A percentile compares a stretch with the other conserved stretches of the same genome.
Conservation (phyloP, 2,113 vertebrate species). For the Emydura subglobosa region DNA sequence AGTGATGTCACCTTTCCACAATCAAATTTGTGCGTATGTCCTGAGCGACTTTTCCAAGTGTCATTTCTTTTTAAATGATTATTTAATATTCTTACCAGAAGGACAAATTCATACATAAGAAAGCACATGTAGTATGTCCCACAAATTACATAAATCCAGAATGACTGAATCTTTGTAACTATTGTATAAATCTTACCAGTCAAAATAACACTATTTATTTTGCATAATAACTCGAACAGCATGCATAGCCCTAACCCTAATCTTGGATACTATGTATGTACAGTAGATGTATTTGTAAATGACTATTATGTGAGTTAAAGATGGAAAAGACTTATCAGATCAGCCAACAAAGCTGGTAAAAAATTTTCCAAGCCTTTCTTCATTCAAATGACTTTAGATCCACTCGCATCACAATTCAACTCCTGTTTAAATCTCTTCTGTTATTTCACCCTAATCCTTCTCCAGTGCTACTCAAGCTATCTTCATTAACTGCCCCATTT, state of each 20-base stretch:
- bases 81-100: background rate
- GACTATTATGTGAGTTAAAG: background rate
- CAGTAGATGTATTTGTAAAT: background rate
- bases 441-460: background rate
- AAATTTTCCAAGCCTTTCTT: background rate
- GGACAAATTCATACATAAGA: background rate
- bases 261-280: rapidly evolving
- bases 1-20: slow-evolving; percentile 24
- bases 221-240: background rate
- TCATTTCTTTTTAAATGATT: background rate
- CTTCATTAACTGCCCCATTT: background rate
- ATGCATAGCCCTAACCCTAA: background rate
- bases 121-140: background rate
- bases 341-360: rapidly evolving
- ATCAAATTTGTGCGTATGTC: background rate
- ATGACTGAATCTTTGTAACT: background rate
- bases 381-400: background rate
- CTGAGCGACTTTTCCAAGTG: background rate
- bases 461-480: background rate
- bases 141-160: background rate
- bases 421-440: background rate
- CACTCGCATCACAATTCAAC: background rate
- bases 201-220: rapidly evolving
- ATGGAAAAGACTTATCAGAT: background rate
- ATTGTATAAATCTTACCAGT: rapidly evolving